Evolutionary conservation across 2,113 vertebrate genomes (phyloP).

Genomic region (Lepisosteus osseus): DNA sequence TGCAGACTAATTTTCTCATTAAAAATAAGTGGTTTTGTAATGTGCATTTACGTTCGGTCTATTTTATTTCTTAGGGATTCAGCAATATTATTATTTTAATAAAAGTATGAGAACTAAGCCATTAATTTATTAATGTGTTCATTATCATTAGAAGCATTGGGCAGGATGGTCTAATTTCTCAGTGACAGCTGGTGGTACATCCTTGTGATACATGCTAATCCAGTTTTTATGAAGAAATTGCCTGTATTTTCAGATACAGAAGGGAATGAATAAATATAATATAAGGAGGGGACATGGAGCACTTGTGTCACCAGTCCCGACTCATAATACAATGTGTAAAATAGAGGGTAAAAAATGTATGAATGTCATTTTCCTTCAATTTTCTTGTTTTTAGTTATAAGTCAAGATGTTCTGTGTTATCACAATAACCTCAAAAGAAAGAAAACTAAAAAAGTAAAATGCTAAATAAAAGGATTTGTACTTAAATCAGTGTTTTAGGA

Average conservation of each 20-base stretch:
- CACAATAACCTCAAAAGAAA: no score
- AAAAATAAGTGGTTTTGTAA: slow-evolving; percentile 27
- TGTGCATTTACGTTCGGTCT: slow-evolving; percentile 35
- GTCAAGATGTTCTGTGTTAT: no score
- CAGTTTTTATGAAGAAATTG: slow-evolving; percentile 98
- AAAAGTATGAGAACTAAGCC: slow-evolving; percentile 65
- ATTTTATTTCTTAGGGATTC: slow-evolving; percentile 56
- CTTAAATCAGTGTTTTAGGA: no score
- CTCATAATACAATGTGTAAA: neutral
- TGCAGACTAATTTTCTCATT: slow-evolving; percentile 32
- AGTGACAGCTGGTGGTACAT: slow-evolving; percentile 95
- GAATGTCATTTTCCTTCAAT: neutral
- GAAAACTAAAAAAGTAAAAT: no score
- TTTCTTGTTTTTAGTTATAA: neutral
- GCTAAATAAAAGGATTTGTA: no score
- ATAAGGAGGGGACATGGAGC: slow-evolving; percentile 68
- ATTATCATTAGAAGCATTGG: slow-evolving; percentile 76
- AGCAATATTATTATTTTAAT: slow-evolving; percentile 56
- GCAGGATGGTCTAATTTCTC: slow-evolving; percentile 87
- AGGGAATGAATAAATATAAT: slow-evolving; percentile 73
- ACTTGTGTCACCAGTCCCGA: slow-evolving; percentile 25
- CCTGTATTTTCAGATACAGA: slow-evolving; percentile 78
- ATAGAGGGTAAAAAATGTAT: slow-evolving; percentile 19
- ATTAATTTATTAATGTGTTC: slow-evolving; percentile 82
- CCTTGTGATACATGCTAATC: slow-evolving; percentile 95